Evolutionary conservation across 2,797 vertebrate species (phyloP), one percentile per base, ranked within the genome.

Genomic region (Loris lydekkerianus): DNA sequence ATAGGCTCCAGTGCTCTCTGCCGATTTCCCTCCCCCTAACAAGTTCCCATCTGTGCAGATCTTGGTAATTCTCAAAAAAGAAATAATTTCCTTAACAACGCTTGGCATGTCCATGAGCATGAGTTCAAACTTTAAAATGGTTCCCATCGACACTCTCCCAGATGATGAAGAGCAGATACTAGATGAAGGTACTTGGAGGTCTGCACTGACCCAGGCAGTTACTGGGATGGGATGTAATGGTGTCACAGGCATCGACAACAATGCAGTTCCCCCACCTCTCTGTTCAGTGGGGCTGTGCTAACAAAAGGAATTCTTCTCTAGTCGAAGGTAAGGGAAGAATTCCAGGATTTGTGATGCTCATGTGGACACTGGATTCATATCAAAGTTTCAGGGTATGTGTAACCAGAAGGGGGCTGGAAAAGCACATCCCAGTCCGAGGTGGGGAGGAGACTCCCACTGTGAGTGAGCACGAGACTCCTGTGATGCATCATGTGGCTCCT

Each of bases 61-160:
- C 89, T 92, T 29, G 94, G 84, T 87, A 96, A 95, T 93, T 97
- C 73, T 96, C 93, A 96, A 94, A 84, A 83, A 95, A 86, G 96
- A 97, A 97, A 91, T 72, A 69, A 85, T 95, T 97, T 97, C 88
- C 93, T 97, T 81, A 95, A 90, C 63, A 97, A 96, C 96, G 89
- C 81, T 15, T 96, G 96, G 80, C 87, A 96, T 85, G 43, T 97
- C 85, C 29, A 0, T 18, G 89, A 92, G 49, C 49, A 14, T 46
- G 73, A 93, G 78, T 72, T 82, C 60, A 56, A 97, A 75, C 34
- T 49, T 83, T 67, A 49, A 72, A 60, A 69, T 34, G 31, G 31
- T 80, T 86, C 40, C 69, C 5, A 13, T 27, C 40, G 82, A 63
- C 34, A 34, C 23, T 84, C 2, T 53, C 58, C 56, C 76, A 20